Percentiles rank a stretch among this genome's conserved stretches.
phyloP scores from a whole-genome alignment of 2,888 invertebrate genomes.

The Scaeva pyrastri region DNA sequence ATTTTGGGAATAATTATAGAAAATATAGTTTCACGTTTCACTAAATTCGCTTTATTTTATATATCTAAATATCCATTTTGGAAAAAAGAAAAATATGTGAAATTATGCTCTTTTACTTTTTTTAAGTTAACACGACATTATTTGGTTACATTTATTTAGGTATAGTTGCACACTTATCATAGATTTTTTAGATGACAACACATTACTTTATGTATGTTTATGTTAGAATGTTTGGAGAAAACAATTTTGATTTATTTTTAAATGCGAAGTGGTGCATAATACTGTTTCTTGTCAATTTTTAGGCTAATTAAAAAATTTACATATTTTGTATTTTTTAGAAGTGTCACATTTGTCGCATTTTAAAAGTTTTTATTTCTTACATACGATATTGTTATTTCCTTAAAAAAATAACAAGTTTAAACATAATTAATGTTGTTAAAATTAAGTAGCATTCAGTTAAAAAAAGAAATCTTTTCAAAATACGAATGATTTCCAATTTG shows the following conservation, averaged over 20 bases:
- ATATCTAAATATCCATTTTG: slow-evolving; percentile 12
- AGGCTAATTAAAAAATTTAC: slow-evolving; percentile 24
- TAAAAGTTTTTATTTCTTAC: background rate
- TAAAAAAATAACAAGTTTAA: too few species aligned
- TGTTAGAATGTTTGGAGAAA: background rate
- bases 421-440: too few species aligned
- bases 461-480: too few species aligned
- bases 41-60: slow-evolving; percentile 16
- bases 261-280: slow-evolving; percentile 55
- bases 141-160: slow-evolving; percentile 14
- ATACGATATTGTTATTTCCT: background rate
- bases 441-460: too few species aligned
- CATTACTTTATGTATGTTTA: background rate
- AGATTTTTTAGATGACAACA: slow-evolving; percentile 2
- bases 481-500: too few species aligned
- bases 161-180: slow-evolving; percentile 10
- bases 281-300: slow-evolving; percentile 43
- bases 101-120: background rate
- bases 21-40: slow-evolving; percentile 19
- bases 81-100: slow-evolving; percentile 3
- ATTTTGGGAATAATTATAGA: slow-evolving; percentile 36
- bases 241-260: slow-evolving; percentile 11
- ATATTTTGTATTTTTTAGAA: background rate
- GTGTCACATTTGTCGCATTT: background rate
- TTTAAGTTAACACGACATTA: background rate